Evolutionary conservation across 1,140 invertebrate species (phyloP).

Genomic region (Riptortus pedestris): DNA sequence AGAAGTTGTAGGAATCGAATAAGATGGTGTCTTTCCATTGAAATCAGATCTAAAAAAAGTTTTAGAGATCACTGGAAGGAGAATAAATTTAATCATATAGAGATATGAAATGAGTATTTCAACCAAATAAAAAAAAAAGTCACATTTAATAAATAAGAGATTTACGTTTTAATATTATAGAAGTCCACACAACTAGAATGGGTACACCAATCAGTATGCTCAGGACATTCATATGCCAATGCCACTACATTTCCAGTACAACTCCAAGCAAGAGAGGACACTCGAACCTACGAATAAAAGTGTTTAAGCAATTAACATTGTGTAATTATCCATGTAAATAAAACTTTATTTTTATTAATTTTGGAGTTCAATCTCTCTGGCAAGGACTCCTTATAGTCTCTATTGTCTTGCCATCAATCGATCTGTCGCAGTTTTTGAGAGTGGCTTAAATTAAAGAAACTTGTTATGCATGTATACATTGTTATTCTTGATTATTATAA

Average conservation of each 20-base stretch:
- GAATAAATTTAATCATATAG: background rate
- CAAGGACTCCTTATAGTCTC: no score
- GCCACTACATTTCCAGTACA: conserved; percentile 25
- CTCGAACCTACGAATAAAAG: conserved; percentile 20
- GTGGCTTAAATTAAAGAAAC: no score
- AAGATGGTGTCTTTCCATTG: conserved; percentile 16
- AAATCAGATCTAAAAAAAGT: conserved; percentile 19
- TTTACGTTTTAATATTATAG: conserved; percentile 26
- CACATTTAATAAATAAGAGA: background rate
- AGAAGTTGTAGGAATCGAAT: conserved; percentile 2
- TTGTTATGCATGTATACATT: no score
- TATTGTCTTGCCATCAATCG: no score
- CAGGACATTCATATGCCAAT: conserved; percentile 14
- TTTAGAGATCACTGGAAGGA: background rate
- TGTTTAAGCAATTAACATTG: background rate
- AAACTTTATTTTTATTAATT: background rate
- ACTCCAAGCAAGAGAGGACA: conserved; percentile 25
- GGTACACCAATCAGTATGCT: conserved; percentile 22
- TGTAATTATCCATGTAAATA: background rate
- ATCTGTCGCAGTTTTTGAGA: no score
- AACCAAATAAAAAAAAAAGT: background rate
- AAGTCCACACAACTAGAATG: conserved; percentile 24
- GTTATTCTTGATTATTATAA: no score
- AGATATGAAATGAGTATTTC: background rate
- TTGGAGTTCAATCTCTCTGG: no score